Percentiles rank a stretch among this genome's conserved stretches.
phyloP scores from a whole-genome alignment of 2,797 vertebrate genomes.

The Enteromius afrohamiltoni region DNA sequence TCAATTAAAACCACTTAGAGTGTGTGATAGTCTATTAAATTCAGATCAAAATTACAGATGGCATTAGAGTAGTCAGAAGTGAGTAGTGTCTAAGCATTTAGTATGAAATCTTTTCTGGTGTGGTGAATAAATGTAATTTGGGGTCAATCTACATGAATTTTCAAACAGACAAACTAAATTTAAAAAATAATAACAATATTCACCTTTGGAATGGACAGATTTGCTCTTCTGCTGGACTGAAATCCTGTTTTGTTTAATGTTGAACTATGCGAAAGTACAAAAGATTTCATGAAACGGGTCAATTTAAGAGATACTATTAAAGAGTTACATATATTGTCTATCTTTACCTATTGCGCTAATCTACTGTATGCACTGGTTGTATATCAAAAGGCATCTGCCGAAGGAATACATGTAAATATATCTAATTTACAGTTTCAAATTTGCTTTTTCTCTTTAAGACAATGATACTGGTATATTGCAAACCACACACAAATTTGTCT shows the following conservation, averaged over 20 bases:
- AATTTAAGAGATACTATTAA: neutral
- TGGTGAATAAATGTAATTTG: neutral
- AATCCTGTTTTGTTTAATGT: neutral
- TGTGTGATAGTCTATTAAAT: neutral
- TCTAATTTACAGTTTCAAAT: neutral
- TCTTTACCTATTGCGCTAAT: neutral
- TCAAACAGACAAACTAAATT: neutral
- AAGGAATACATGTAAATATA: slow-evolving; percentile 11
- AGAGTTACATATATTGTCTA: neutral
- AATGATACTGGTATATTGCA: neutral
- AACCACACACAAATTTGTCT: neutral
- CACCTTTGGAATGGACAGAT: neutral
- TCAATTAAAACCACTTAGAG: neutral
- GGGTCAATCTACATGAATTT: neutral
- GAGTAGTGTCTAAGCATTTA: neutral
- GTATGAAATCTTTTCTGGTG: neutral
- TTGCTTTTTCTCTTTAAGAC: neutral
- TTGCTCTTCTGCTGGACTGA: slow-evolving; percentile 2
- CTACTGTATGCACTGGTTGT: neutral
- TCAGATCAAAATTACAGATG: neutral
- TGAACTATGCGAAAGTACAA: neutral
- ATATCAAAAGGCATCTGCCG: slow-evolving; percentile 8
- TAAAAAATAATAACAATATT: neutral
- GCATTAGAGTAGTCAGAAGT: neutral
- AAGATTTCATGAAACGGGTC: neutral